Evolutionary conservation across 1,140 invertebrate genomes (phyloP).

Genomic region (Meloidogyne hapla): DNA sequence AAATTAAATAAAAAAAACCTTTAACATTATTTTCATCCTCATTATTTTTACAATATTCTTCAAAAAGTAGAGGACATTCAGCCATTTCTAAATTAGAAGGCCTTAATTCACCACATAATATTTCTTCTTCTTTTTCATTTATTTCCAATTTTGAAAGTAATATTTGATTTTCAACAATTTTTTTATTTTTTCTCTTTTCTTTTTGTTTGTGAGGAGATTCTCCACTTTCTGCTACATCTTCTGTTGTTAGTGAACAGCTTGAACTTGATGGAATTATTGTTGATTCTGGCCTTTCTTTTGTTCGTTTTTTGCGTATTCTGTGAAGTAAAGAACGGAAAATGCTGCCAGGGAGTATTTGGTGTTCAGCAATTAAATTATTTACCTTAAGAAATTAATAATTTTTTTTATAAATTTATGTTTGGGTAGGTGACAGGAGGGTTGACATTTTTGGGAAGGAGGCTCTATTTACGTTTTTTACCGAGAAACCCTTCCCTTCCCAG

Average conservation of each 20-base stretch:
- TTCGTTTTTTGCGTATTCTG: slow-evolving; percentile 24
- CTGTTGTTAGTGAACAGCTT: background rate
- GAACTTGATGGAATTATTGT: background rate
- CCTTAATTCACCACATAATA: background rate
- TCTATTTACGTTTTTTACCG: no score
- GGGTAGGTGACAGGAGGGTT: no score
- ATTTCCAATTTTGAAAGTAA: no score
- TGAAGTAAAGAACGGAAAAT: slow-evolving; percentile 54
- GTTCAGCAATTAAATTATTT: slow-evolving; percentile 49
- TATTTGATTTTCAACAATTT: background rate
- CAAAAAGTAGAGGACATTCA: background rate
- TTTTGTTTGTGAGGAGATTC: background rate
- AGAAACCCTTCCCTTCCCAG: no score
- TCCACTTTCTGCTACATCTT: background rate
- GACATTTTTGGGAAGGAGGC: no score
- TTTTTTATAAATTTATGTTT: no score
- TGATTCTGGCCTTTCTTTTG: background rate
- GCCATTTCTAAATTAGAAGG: slow-evolving; percentile 2
- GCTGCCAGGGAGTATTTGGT: slow-evolving; percentile 60
- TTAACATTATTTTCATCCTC: background rate
- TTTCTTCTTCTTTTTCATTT: no score
- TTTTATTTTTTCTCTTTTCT: background rate
- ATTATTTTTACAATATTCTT: background rate
- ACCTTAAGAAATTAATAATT: slow-evolving; percentile 40
- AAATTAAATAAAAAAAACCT: background rate